These are phyloP conservation scores for Boleophthalmus pectinirostris DNA, from an alignment of 2,113 vertebrate species.

Conservation along the genomic window DNA sequence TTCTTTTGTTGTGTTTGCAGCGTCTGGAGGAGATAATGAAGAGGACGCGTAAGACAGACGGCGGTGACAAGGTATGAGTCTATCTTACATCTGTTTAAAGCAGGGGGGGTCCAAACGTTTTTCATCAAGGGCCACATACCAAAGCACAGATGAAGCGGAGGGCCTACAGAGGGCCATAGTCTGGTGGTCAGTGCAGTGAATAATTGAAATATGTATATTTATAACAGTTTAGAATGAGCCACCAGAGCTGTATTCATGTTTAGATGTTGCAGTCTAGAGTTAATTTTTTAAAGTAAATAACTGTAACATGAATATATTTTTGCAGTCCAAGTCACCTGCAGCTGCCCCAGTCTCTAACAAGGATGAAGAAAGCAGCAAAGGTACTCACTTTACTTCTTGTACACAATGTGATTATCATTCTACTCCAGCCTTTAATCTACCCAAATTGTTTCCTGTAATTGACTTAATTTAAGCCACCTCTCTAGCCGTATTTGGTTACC, in stretches of 20 bases:
- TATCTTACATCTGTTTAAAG: not conserved
- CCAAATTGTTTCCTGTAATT: not conserved
- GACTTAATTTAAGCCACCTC: constrained; percentile 4
- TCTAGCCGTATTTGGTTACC: not conserved
- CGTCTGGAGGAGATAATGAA: constrained; percentile 98
- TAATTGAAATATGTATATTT: no score
- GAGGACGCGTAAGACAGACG: constrained; percentile 90
- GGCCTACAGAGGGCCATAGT: no score
- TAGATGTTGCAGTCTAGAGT: no score
- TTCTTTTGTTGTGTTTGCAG: constrained; percentile 63
- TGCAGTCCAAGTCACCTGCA: constrained; percentile 65
- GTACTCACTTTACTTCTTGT: constrained; percentile 58
- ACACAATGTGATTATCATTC: constrained; percentile 2
- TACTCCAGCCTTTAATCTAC: constrained; percentile 21
- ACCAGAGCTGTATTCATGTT: no score
- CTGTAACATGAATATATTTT: constrained; percentile 13
- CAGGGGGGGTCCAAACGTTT: no score
- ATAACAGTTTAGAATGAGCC: no score
- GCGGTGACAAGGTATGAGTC: constrained; percentile 82
- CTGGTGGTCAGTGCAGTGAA: no score
- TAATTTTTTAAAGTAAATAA: not conserved
- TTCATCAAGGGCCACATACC: no score
- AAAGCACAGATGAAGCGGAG: no score
- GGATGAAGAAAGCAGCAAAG: constrained; percentile 74
- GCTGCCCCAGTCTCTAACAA: constrained; percentile 74